Conservation (phyloP, 2,797 vertebrate species). For the Loriculus beryllinus region DNA sequence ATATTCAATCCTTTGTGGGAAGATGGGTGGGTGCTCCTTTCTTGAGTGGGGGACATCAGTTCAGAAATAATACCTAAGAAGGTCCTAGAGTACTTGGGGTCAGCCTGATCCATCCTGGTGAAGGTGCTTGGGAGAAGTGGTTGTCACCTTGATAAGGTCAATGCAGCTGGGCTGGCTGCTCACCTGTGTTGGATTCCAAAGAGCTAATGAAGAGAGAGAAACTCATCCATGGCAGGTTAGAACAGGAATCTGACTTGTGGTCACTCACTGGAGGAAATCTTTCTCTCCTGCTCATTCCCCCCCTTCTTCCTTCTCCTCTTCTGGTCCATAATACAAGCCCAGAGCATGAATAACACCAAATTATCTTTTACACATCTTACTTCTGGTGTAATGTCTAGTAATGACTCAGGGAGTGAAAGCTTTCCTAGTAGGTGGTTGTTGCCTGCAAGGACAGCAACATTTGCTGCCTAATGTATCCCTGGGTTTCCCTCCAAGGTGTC, state of each 20-base stretch:
- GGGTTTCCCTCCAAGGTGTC: accelerated
- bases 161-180: not conserved
- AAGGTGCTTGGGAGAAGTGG: not conserved
- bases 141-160: not conserved
- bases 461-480: not conserved
- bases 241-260: not conserved
- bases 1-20: not conserved
- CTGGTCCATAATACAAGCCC: not conserved
- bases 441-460: not conserved
- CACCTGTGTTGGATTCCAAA: not conserved
- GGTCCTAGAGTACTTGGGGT: not conserved
- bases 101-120: not conserved
- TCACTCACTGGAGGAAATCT: not conserved
- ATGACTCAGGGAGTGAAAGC: not conserved
- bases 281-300: not conserved
- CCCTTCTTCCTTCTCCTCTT: not conserved
- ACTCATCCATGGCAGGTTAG: accelerated
- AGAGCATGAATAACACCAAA: not conserved
- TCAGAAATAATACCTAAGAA: not conserved
- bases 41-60: not conserved
- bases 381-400: not conserved
- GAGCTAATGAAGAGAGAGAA: not conserved
- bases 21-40: not conserved
- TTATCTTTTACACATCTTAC: not conserved
- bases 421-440: not conserved